These are phyloP conservation scores for Drosophila anomalipes DNA, from an alignment of 2,888 invertebrate species.

Conservation along the genomic window DNA sequence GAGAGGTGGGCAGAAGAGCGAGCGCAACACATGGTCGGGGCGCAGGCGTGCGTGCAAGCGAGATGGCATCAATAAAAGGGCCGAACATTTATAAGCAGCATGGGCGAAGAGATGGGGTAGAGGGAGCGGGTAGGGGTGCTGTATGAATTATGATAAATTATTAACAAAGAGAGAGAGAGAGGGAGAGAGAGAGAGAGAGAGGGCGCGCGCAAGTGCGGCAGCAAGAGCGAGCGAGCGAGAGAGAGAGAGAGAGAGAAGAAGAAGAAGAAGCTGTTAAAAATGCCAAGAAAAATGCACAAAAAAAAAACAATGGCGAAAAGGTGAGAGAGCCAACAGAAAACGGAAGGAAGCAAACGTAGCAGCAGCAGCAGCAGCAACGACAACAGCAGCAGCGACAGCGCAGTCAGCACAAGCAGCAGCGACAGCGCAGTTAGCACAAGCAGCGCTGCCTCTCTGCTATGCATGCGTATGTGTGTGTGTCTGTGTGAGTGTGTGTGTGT, in stretches of 20 bases:
- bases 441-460: slow-evolving; percentile 31
- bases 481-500: slow-evolving; percentile 22
- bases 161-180: slow-evolving; percentile 63
- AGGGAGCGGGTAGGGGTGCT: neutral
- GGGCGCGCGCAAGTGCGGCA: slow-evolving; percentile 16
- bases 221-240: slow-evolving; percentile 51
- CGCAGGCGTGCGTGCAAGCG: slow-evolving; percentile 59
- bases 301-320: slow-evolving; percentile 63
- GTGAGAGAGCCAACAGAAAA: slow-evolving; percentile 66
- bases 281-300: slow-evolving; percentile 39
- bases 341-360: slow-evolving; percentile 65
- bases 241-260: slow-evolving; percentile 17
- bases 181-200: slow-evolving; percentile 20
- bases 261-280: slow-evolving; percentile 33
- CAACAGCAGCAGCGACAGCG: slow-evolving; percentile 6
- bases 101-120: neutral
- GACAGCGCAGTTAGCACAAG: slow-evolving; percentile 30
- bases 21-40: slow-evolving; percentile 55
- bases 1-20: slow-evolving; percentile 43
- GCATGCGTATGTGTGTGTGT: neutral
- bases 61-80: slow-evolving; percentile 61
- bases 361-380: slow-evolving; percentile 16
- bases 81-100: slow-evolving; percentile 43
- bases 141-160: slow-evolving; percentile 84
- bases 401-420: slow-evolving; percentile 15